These are phyloP conservation scores for Crypturellus tataupa DNA, from an alignment of 2,797 vertebrate genomes.

Conservation along the genomic window DNA sequence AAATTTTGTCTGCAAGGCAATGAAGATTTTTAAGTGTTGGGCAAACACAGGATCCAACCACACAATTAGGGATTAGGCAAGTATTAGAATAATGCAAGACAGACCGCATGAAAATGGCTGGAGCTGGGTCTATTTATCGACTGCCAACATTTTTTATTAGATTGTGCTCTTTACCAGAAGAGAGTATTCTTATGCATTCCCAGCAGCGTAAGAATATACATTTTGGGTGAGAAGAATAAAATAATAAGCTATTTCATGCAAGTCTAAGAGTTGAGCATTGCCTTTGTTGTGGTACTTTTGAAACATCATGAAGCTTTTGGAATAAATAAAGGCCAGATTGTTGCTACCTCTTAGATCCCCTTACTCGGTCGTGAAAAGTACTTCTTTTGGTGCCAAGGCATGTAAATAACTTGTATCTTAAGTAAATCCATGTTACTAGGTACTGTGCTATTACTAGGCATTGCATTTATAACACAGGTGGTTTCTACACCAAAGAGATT, in stretches of 20 bases:
- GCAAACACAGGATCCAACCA: neutral
- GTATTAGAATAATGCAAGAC: neutral
- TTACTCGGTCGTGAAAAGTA: neutral
- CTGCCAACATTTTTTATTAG: neutral
- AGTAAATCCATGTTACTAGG: fast-evolving
- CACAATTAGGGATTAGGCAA: neutral
- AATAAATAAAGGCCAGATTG: neutral
- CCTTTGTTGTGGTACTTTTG: neutral
- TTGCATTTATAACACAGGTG: neutral
- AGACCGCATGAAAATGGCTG: neutral
- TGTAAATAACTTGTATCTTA: neutral
- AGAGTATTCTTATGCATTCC: neutral
- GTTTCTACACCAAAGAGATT: neutral
- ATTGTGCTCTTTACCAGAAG: neutral
- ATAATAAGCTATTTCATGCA: neutral
- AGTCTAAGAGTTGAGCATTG: neutral
- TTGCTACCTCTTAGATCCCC: neutral
- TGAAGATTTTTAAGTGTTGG: neutral
- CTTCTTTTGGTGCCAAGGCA: neutral
- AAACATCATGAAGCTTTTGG: neutral
- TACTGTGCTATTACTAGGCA: neutral
- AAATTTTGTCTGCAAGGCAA: neutral
- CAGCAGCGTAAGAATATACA: neutral
- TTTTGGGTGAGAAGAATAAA: neutral
- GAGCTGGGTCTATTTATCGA: neutral